phyloP scores from a whole-genome alignment of 2,888 invertebrate species.

The Glyphotaelius pellucidus region DNA sequence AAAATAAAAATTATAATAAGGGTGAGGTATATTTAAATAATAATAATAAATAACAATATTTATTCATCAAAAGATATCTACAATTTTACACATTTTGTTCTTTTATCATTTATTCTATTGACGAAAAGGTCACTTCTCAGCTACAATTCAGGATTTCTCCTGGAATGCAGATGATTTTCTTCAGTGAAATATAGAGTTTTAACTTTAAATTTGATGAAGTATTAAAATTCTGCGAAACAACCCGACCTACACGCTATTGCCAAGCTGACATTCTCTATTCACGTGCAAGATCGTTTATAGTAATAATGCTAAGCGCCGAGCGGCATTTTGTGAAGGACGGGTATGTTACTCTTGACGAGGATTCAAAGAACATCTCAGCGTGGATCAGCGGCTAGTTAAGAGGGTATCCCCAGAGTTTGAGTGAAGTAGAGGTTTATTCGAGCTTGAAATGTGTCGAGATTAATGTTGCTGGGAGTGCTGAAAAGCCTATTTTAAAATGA shows the following conservation, averaged over 20 bases:
- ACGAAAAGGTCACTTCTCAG: no score
- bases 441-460: not conserved
- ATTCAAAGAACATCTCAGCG: conserved; percentile 9
- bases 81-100: no score
- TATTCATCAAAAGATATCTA: no score
- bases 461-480: not conserved
- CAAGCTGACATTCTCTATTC: not conserved
- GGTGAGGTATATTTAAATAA: no score
- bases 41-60: no score
- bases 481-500: not conserved
- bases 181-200: no score
- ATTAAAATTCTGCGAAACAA: no score
- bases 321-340: not conserved
- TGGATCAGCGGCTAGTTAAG: not conserved
- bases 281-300: not conserved
- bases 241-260: not conserved
- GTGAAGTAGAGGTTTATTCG: not conserved
- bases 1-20: no score
- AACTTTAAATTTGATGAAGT: no score
- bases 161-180: no score
- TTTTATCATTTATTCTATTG: no score
- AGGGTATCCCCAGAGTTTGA: not conserved
- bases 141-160: no score
- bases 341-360: conserved; percentile 7
- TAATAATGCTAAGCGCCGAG: not conserved